Conservation (phyloP, 23 tunicate genomes). For the Corella eumyota region DNA sequence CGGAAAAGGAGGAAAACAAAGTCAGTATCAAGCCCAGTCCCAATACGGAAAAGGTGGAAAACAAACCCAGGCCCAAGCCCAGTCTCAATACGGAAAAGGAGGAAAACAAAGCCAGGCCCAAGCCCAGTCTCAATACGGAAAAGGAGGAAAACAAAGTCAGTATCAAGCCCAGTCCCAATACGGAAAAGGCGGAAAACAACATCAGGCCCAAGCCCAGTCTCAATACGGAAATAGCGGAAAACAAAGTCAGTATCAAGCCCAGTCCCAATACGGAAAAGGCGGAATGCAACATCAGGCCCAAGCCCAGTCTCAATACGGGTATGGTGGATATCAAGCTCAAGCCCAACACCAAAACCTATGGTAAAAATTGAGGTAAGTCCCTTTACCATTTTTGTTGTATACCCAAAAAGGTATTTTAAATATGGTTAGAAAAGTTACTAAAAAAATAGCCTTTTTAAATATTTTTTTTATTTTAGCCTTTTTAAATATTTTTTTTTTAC, state of each 20-base stretch:
- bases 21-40: conserved; percentile 14
- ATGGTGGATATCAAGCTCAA: background rate
- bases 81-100: conserved; percentile 1
- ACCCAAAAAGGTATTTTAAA: no score
- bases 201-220: conserved; percentile 4
- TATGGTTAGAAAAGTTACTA: no score
- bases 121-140: conserved; percentile 8
- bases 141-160: conserved; percentile 12
- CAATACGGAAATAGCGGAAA: conserved; percentile 7
- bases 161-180: no score
- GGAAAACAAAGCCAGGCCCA: conserved; percentile 11
- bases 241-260: conserved; percentile 11
- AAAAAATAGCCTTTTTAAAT: no score
- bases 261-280: conserved; percentile 3
- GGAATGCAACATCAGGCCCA: conserved; percentile 1
- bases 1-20: conserved; percentile 3
- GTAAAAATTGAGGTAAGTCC: no score
- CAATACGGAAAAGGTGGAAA: conserved; percentile 10
- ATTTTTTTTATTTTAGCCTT: no score
- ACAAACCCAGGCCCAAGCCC: conserved; percentile 18
- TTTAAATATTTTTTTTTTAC: no score
- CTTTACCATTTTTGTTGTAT: no score
- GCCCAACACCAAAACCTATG: background rate
- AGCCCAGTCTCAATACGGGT: background rate
- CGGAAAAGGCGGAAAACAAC: no score